These are phyloP conservation scores for Belonocnema kinseyi DNA, from an alignment of 1,140 invertebrate genomes.

Conservation along the genomic window DNA sequence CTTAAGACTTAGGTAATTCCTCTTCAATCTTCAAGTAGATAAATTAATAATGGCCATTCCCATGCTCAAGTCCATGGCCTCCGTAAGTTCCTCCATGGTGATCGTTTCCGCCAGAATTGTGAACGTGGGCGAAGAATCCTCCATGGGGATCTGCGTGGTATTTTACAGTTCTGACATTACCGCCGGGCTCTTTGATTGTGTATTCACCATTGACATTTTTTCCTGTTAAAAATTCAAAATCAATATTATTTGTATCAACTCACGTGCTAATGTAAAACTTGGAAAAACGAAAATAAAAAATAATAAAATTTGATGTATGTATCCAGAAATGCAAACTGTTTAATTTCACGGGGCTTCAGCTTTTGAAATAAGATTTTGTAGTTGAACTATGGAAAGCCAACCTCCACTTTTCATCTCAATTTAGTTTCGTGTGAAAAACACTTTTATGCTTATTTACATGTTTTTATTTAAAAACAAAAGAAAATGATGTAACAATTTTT, in stretches of 20 bases:
- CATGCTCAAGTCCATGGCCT: slow-evolving; percentile 50
- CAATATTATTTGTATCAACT: slow-evolving; percentile 23
- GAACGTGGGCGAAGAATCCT: slow-evolving; percentile 85
- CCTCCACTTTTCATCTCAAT: too few species aligned
- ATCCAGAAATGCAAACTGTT: too few species aligned
- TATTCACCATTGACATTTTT: slow-evolving; percentile 81
- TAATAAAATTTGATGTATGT: too few species aligned
- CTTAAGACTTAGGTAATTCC: background rate
- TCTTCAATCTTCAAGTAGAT: background rate
- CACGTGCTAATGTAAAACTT: slow-evolving; percentile 29
- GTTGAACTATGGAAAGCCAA: too few species aligned
- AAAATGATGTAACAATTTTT: too few species aligned
- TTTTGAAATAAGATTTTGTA: too few species aligned
- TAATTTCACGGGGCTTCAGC: too few species aligned
- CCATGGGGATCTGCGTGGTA: slow-evolving; percentile 87
- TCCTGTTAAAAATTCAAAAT: slow-evolving; percentile 42
- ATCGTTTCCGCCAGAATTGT: slow-evolving; percentile 79
- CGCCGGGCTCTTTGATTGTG: slow-evolving; percentile 86
- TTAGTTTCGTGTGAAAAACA: too few species aligned
- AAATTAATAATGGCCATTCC: slow-evolving; percentile 41
- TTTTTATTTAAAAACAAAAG: too few species aligned
- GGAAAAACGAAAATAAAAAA: too few species aligned
- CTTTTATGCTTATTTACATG: too few species aligned
- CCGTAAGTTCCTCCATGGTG: slow-evolving; percentile 68
- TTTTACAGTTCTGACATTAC: slow-evolving; percentile 84